Evolutionary conservation across 2,113 vertebrate species (phyloP).

Genomic region (Corythornis vintsioides): DNA sequence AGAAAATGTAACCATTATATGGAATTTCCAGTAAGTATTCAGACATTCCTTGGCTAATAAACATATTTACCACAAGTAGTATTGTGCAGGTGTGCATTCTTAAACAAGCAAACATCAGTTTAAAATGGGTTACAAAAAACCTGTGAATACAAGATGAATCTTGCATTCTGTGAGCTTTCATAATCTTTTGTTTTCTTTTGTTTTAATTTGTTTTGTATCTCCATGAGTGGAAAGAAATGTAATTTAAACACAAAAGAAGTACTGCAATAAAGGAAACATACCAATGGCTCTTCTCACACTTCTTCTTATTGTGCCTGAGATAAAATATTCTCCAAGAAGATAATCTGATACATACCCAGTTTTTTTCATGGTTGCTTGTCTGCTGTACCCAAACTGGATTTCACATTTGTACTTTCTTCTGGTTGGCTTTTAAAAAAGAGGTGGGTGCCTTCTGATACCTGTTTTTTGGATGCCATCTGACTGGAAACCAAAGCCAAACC

Average conservation of each 20-base stretch:
- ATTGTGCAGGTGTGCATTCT: constrained; percentile 71
- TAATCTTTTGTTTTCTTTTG: neutral
- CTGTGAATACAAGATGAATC: constrained; percentile 32
- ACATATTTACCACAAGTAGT: constrained; percentile 59
- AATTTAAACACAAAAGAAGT: neutral
- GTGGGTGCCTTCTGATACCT: neutral
- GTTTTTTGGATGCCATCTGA: neutral
- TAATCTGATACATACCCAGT: neutral
- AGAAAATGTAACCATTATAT: constrained; percentile 40
- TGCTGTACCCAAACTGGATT: neutral
- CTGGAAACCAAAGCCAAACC: neutral
- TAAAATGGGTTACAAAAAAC: constrained; percentile 36
- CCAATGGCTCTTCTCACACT: neutral
- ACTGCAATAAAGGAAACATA: neutral
- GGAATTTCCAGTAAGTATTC: constrained; percentile 63
- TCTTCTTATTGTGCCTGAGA: neutral
- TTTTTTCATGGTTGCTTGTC: neutral
- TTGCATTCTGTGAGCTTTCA: constrained; percentile 2
- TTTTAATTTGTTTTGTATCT: neutral
- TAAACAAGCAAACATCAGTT: constrained; percentile 54
- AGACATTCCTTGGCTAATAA: constrained; percentile 70
- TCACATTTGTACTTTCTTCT: neutral
- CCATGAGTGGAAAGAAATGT: neutral
- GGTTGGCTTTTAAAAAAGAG: neutral
- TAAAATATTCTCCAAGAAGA: neutral